phyloP scores from a whole-genome alignment of 2,888 invertebrate species.

The Eumerus sabulonum region DNA sequence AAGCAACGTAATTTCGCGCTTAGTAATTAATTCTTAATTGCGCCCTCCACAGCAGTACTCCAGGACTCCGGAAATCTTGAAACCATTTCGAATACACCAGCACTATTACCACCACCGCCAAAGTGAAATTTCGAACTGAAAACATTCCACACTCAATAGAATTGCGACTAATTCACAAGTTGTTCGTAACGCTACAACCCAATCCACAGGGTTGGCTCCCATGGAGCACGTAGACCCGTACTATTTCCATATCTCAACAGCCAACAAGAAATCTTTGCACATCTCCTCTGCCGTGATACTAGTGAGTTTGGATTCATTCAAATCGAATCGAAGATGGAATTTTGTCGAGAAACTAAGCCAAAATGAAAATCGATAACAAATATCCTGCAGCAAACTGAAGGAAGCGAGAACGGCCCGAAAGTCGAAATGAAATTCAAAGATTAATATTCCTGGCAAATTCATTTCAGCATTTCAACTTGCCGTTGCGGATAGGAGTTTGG shows the following conservation, averaged over 20 bases:
- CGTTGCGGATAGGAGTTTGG: not conserved
- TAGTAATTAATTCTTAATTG: conserved; percentile 54
- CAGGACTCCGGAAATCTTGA: conserved; percentile 16
- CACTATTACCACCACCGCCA: not conserved
- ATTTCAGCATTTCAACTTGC: conserved; percentile 48
- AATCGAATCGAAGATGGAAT: conserved; percentile 51
- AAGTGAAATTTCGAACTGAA: not conserved
- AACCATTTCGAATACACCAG: not conserved
- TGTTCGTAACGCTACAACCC: conserved; percentile 6
- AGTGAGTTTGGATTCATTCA: conserved; percentile 44
- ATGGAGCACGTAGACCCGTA: no score
- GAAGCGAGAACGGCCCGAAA: no score
- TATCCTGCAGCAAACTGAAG: conserved; percentile 64
- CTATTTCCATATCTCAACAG: not conserved
- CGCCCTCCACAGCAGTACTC: conserved; percentile 16
- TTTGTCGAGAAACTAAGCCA: conserved; percentile 30
- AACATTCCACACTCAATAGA: conserved; percentile 11
- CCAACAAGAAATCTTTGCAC: not conserved
- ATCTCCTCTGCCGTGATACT: conserved; percentile 13
- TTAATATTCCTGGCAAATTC: conserved; percentile 66
- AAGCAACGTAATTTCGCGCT: conserved; percentile 25
- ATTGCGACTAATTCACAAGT: conserved; percentile 26
- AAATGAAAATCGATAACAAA: conserved; percentile 67
- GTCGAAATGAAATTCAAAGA: conserved; percentile 66
- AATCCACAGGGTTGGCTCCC: conserved; percentile 11